phyloP scores from a whole-genome alignment of 2,113 vertebrate species.

The Xerus inauris region DNA sequence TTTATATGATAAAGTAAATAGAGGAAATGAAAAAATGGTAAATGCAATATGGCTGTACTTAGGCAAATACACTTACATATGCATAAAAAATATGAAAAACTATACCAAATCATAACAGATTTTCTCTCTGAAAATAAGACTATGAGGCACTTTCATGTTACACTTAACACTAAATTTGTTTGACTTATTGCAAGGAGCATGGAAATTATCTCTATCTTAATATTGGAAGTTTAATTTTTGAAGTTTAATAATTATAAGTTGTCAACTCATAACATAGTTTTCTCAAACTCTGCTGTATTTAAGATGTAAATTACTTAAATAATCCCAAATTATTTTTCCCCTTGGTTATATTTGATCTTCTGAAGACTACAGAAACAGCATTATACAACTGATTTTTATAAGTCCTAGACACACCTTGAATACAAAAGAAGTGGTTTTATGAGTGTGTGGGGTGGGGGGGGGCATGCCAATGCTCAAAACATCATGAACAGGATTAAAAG shows the following conservation, averaged over 20 bases:
- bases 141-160: neutral
- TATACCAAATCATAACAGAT: neutral
- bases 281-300: neutral
- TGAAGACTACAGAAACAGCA: neutral
- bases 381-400: neutral
- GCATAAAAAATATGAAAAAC: neutral
- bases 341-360: neutral
- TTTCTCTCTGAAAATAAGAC: neutral
- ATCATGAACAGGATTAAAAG: neutral
- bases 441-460: too few species aligned
- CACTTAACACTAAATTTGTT: neutral
- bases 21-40: neutral
- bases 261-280: neutral
- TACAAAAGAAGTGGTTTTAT: neutral
- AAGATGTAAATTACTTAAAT: neutral
- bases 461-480: neutral
- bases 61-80: neutral
- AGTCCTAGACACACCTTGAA: neutral
- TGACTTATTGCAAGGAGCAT: neutral
- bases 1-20: neutral
- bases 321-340: neutral
- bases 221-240: neutral
- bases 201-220: slow-evolving; percentile 6
- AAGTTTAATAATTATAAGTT: neutral
- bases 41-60: neutral